phyloP scores from a whole-genome alignment of 1,140 invertebrate species.

The Leptinotarsa texana region DNA sequence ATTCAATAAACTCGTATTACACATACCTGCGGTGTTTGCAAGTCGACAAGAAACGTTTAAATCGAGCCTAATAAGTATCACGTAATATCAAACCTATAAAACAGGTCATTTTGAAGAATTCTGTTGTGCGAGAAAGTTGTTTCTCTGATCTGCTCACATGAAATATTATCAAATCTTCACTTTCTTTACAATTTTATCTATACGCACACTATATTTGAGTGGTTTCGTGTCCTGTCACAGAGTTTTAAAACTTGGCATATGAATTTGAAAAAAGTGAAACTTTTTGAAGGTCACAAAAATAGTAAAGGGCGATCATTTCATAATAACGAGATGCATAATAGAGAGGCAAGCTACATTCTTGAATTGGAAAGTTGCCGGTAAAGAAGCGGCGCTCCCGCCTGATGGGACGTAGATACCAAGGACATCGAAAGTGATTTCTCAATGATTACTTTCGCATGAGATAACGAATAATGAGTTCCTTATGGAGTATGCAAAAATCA shows the following conservation, averaged over 20 bases:
- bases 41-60: too few species aligned
- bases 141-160: too few species aligned
- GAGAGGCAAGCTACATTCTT: conserved; percentile 39
- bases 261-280: not conserved
- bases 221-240: too few species aligned
- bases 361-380: conserved; percentile 46
- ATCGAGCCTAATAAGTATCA: too few species aligned
- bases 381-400: conserved; percentile 28
- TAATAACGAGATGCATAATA: conserved; percentile 33
- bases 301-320: conserved; percentile 36
- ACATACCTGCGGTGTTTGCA: too few species aligned
- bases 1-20: too few species aligned
- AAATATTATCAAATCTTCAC: too few species aligned
- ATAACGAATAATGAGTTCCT: conserved; percentile 7
- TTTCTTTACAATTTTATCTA: too few species aligned
- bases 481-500: not conserved
- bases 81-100: too few species aligned
- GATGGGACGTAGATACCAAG: conserved; percentile 35
- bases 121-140: too few species aligned
- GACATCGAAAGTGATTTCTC: conserved; percentile 51
- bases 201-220: too few species aligned
- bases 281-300: not conserved
- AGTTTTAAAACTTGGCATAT: not conserved
- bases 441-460: conserved; percentile 47
- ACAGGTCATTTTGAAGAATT: too few species aligned